Conservation (phyloP, 2,113 vertebrate species). For the Cinclus mexicanus region DNA sequence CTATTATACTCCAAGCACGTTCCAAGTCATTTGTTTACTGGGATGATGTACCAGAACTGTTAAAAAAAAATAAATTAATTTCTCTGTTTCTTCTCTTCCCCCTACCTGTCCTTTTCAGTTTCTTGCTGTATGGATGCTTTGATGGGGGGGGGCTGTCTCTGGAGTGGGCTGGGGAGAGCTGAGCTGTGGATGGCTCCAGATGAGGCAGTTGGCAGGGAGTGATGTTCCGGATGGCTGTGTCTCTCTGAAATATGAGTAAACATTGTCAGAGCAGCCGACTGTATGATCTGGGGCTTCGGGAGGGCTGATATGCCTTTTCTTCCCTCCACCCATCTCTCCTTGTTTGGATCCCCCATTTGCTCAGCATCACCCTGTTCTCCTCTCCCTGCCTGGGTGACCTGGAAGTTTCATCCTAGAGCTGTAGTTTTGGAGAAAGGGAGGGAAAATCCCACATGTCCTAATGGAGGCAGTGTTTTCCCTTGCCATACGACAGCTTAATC, state of each 20-base stretch:
- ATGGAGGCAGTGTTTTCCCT: conserved; percentile 39
- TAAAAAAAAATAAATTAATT: not conserved
- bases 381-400: not conserved
- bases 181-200: conserved; percentile 62
- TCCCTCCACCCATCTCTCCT: not conserved
- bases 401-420: not conserved
- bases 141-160: not conserved
- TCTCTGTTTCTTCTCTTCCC: not conserved
- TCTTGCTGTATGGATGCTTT: not conserved
- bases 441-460: conserved; percentile 15
- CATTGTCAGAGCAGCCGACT: conserved; percentile 48
- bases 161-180: not conserved
- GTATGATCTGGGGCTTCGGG: not conserved
- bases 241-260: conserved; percentile 68
- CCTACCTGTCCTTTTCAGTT: not conserved
- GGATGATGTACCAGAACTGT: not conserved
- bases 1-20: rapidly evolving
- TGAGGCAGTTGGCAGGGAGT: conserved; percentile 66
- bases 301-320: not conserved
- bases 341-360: not conserved
- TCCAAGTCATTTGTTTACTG: not conserved
- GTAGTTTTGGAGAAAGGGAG: not conserved
- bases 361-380: rapidly evolving
- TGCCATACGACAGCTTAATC: not conserved
- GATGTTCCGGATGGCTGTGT: conserved; percentile 65